Evolutionary conservation across 2,113 vertebrate genomes (phyloP), one percentile per base, ranked within the genome.

Genomic region (Rhadina sibilatrix): DNA sequence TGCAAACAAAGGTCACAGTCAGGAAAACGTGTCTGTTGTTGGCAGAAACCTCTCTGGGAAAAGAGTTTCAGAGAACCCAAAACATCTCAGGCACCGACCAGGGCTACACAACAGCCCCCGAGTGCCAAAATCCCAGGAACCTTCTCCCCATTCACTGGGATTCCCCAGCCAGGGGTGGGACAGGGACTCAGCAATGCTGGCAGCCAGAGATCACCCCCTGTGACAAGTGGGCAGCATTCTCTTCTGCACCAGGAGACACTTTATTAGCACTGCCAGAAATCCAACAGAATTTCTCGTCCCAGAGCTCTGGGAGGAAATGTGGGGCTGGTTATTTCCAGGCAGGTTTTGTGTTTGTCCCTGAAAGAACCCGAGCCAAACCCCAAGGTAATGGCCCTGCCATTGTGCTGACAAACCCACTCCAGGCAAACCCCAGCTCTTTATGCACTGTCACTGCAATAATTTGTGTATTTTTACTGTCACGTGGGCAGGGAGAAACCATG

Each of bases 41-140:
- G 37, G 37, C 37, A 38, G 37, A 38, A 38, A 38, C 8, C 38
- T 40, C 38, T 40, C 38, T 40, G 38, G 38, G 38, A 40, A 40
- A 40, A 40, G 38, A 40, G 38, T 40, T 40, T 40, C 38, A 40
- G 38, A 40, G 38, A 40, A 12, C 11, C 38, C 38, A 11, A 40
- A 40, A 40, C 38, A 40, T 40, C 38, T 40, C 38, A 40, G 38
- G 38, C 38, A 40, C 38, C 38, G 11, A 40, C 38, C 38, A 40
- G 38, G 38, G 38, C 38, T 40, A 12, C 38, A 40, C 38, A 47
- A 1, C 2, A 10, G 1, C 21, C 8, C 9, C 22, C 9, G 11
- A 30, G 1, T 17, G 38, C 57, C 69, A 47, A 33, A 47, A n/a
- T 1, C 19, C 14, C 0, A 0, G 5, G 15, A 24, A 11, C 4